Evolutionary conservation across 2,113 vertebrate genomes (phyloP), one percentile per base, ranked within the genome.

Genomic region (Tiliqua scincoides): DNA sequence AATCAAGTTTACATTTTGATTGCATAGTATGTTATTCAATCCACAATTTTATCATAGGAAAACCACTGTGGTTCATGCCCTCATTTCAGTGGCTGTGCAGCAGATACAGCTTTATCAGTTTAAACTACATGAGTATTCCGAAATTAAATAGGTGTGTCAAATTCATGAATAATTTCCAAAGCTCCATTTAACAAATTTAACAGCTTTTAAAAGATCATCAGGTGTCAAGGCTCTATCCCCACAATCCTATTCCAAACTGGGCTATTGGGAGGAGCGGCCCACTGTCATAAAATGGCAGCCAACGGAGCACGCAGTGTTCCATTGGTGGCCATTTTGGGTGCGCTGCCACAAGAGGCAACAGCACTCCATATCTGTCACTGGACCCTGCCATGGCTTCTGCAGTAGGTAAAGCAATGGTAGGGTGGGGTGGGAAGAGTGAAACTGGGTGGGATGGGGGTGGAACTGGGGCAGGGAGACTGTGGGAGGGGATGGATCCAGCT

Each of bases 11-110:
- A 75, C 11, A n/a, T 74, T 84, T 40, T 83, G 57, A 11, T 32
- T 48, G 17, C 27, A 83, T 63, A 23, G 20, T 57, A 48, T 63
- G 6, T 63, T 62, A 70, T 70, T 54, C 25, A 86, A 91, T 84
- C 79, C 87, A 75, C 74, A 89, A 23, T 81, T 91, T 88, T 92
- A 93, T 81, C 79, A 17, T 12, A 89, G 89, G 91, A 91, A 94
- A 92, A 48, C 43, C 37, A 57, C 68, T 88, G 85, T 74, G 79
- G 85, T 79, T 52, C n/a, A 70, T 0, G 82, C 83, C 21, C 30
- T 86, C 85, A 91, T 93, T 75, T 84, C 20, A 48, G 20, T 40
- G 25, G 54, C 27, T 21, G 12, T 21, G 3, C 40, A 89, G 87
- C 88, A 94, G 86, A 83, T 1, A 37, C 27, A 93, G 48, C 73